Evolutionary conservation across 2,113 vertebrate genomes (phyloP).

Genomic region (Festucalex cinctus): DNA sequence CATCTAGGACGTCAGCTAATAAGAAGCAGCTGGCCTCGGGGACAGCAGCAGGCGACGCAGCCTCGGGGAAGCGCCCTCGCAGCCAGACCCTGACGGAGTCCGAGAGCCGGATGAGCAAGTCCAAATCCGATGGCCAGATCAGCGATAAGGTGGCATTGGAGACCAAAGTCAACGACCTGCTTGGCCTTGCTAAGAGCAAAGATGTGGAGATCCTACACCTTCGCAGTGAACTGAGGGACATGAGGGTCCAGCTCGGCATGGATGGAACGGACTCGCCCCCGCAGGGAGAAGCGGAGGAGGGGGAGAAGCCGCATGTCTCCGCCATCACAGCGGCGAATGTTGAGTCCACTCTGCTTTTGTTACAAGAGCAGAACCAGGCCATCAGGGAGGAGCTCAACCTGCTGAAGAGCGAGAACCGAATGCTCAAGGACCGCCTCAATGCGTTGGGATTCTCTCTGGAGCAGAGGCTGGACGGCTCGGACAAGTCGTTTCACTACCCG

Average conservation of each 20-base stretch:
- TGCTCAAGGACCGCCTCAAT: conserved; percentile 91
- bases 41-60: conserved; percentile 49
- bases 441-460: conserved; percentile 92
- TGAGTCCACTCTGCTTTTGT: conserved; percentile 82
- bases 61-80: conserved; percentile 80
- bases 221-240: conserved; percentile 82
- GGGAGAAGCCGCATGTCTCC: conserved; percentile 75
- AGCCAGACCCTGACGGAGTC: conserved; percentile 73
- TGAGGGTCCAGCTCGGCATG: conserved; percentile 85
- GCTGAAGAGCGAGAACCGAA: conserved; percentile 91
- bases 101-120: conserved; percentile 89
- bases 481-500: conserved; percentile 84
- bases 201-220: conserved; percentile 89
- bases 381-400: conserved; percentile 88
- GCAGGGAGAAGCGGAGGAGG: conserved; percentile 67
- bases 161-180: conserved; percentile 86
- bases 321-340: conserved; percentile 80
- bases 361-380: conserved; percentile 89
- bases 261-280: conserved; percentile 66
- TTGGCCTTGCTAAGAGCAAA: conserved; percentile 86
- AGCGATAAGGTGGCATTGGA: conserved; percentile 88
- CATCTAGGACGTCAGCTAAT: conserved; percentile 79
- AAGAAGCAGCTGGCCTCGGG: conserved; percentile 78
- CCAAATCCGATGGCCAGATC: conserved; percentile 90
- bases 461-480: conserved; percentile 83